A percentile compares a stretch with the other conserved stretches of the same genome.
phyloP scores from a whole-genome alignment of 2,888 invertebrate genomes.

The Hypena proboscidalis region DNA sequence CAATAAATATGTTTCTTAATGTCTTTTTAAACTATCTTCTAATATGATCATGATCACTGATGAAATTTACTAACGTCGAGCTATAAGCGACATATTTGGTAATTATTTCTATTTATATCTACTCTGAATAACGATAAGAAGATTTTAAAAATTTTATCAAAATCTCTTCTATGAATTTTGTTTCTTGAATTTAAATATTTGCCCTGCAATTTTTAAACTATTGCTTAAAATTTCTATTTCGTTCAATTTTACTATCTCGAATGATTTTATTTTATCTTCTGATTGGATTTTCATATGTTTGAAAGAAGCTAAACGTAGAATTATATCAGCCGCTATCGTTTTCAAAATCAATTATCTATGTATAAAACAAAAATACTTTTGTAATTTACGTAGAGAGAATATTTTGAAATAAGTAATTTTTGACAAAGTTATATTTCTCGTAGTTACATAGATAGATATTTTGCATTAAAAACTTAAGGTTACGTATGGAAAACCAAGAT shows the following conservation, averaged over 20 bases:
- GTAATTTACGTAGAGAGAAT: too few relatives aligned
- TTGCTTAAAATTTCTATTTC: background rate
- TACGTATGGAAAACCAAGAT: too few relatives aligned
- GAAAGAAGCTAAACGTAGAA: background rate
- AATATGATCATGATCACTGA: constrained; percentile 27
- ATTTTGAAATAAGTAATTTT: too few relatives aligned
- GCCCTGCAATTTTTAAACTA: constrained; percentile 38
- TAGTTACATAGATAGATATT: too few relatives aligned
- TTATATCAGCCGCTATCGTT: background rate
- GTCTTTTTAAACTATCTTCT: constrained; percentile 23
- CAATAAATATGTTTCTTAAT: constrained; percentile 35
- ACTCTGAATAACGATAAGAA: constrained; percentile 8
- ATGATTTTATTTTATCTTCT: background rate
- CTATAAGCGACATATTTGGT: constrained; percentile 35
- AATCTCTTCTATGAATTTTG: constrained; percentile 14
- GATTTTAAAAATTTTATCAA: constrained; percentile 14
- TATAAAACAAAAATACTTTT: too few relatives aligned
- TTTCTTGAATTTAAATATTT: constrained; percentile 11
- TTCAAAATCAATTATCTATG: background rate
- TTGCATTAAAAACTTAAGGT: too few relatives aligned
- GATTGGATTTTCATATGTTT: background rate
- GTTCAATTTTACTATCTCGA: constrained; percentile 1
- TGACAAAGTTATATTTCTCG: too few relatives aligned
- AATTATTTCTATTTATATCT: constrained; percentile 24
- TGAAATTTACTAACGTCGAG: constrained; percentile 38